Conservation (phyloP, 2,888 invertebrate genomes). For the Hypena proboscidalis region DNA sequence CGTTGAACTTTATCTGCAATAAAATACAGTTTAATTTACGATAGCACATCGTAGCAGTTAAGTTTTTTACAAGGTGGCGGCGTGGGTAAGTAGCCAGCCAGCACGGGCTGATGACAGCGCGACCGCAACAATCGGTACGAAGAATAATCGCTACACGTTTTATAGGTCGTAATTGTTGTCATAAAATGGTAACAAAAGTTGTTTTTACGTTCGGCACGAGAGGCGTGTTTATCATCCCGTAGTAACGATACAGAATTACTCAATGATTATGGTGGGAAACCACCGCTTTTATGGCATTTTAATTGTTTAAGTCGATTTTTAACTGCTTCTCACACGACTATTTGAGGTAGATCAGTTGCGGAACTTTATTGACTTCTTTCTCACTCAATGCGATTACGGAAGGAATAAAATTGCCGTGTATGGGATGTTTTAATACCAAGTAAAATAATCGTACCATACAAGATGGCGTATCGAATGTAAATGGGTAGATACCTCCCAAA, state of each 20-base stretch:
- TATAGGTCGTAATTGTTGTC: constrained; percentile 85
- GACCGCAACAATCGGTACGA: constrained; percentile 79
- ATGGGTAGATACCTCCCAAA: constrained; percentile 38
- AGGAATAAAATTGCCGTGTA: constrained; percentile 22
- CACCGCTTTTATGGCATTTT: constrained; percentile 69
- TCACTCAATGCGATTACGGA: constrained; percentile 24
- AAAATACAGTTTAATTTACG: constrained; percentile 57
- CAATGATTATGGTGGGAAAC: constrained; percentile 76
- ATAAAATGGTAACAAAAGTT: constrained; percentile 84
- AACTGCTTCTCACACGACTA: constrained; percentile 53
- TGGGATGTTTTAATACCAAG: constrained; percentile 12
- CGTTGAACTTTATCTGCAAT: constrained; percentile 47
- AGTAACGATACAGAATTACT: constrained; percentile 71
- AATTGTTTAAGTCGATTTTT: constrained; percentile 69
- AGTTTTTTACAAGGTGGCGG: constrained; percentile 41
- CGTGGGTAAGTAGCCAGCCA: constrained; percentile 55
- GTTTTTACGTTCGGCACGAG: constrained; percentile 82
- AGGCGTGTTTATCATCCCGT: constrained; percentile 77
- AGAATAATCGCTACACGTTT: constrained; percentile 82
- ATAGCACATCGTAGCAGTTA: constrained; percentile 42
- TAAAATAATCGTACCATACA: constrained; percentile 19
- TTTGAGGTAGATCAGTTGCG: constrained; percentile 52
- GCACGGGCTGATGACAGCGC: constrained; percentile 73
- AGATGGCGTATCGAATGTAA: constrained; percentile 13
- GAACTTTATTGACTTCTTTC: constrained; percentile 44